A percentile compares a stretch with the other conserved stretches of the same genome.
phyloP scores from a whole-genome alignment of 2,113 vertebrate species.

The Opisthocomus hoazin region DNA sequence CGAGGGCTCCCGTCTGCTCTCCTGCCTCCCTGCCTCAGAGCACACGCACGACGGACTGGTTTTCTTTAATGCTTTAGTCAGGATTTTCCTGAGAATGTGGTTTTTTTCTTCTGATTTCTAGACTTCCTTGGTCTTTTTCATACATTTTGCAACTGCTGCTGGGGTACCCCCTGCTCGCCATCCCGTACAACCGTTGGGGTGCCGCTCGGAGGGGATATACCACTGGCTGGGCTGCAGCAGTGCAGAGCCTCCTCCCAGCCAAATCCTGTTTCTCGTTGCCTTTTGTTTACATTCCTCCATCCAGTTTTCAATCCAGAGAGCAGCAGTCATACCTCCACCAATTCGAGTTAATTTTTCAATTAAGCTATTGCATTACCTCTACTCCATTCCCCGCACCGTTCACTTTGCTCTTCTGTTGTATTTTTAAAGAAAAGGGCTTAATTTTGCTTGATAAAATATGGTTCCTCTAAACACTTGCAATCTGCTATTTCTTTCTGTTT shows the following conservation, averaged over 20 bases:
- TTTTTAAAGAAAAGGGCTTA: neutral
- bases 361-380: neutral
- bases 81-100: neutral
- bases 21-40: neutral
- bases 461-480: neutral
- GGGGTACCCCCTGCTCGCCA: neutral
- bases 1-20: neutral
- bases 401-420: neutral
- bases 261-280: neutral
- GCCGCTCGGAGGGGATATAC: accelerated
- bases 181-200: accelerated
- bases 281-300: conserved; percentile 27
- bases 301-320: neutral
- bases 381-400: neutral
- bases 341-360: neutral
- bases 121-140: neutral
- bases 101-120: accelerated
- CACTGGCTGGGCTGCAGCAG: neutral
- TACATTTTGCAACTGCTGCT: neutral
- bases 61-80: neutral
- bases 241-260: neutral
- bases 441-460: neutral
- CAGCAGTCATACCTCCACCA: neutral
- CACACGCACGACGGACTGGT: accelerated
- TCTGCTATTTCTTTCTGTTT: neutral